Evolutionary conservation across 2,888 invertebrate species (phyloP), one percentile per base, ranked within the genome.

Genomic region (Nephrocerus scutellatus): DNA sequence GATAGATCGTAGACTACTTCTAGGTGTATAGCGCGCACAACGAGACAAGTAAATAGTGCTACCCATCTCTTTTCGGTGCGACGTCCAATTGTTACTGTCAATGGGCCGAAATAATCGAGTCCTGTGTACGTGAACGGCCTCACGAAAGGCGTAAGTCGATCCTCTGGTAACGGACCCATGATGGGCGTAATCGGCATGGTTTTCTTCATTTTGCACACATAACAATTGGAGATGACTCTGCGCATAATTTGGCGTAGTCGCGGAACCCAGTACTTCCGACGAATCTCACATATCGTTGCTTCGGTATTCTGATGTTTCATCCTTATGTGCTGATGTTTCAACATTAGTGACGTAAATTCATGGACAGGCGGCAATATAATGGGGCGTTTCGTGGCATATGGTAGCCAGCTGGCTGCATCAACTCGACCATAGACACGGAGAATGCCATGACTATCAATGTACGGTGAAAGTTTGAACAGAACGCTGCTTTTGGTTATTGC

Each of bases 41-140:
- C 38, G 7, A 41, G 28, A 15, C 41, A 48, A 1, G 48, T 48
- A 21, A 48, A 48, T 5, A 48, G 32, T 5, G 37, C 43, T 14
- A 41, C 41, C 44, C 49, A 49, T 8, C 49, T 28, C 30, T 49
- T 52, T 9, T 47, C 46, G 4, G 6, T 24, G 20, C 45, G 40
- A n/a, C 50, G 36, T n/a, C 48, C 47, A 30, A 49, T 42, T 12
- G 47, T 41, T 2, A 53, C 41, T 4, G 16, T 25, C 2, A 50
- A 12, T 3, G 47, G 39, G 5, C 42, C 45, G 15, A 41, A 49
- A 20, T 22, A 44, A 24, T 49, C 48, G 10, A 48, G 12, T 6
- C 46, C 48, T 2, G 41, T 44, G 12, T 45, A 38, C 4, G 38
- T 30, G 24, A 51, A 51, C 2, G 49, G 49, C 4, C 45, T 37